Percentiles rank a stretch among this genome's conserved stretches.
Evolutionary conservation across 1,140 invertebrate genomes (phyloP).

Genomic region (Ooceraea biroi): DNA sequence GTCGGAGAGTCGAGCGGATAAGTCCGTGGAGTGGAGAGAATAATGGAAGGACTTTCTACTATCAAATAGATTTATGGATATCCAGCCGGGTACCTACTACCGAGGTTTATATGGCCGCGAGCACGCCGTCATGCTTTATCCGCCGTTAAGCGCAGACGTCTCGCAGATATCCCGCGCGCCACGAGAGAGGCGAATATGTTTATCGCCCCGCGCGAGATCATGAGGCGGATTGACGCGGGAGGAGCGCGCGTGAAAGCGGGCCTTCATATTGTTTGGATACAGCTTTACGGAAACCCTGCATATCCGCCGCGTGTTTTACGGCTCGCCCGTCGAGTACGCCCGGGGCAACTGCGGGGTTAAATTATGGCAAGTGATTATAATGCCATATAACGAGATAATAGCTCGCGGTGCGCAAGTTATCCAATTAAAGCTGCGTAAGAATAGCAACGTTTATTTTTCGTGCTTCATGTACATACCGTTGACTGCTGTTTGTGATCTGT

Average conservation of each 20-base stretch:
- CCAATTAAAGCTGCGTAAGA: conserved; percentile 36
- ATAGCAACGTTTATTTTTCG: conserved; percentile 9
- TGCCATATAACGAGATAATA: conserved; percentile 52
- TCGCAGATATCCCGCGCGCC: conserved; percentile 62
- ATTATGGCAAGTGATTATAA: conserved; percentile 57
- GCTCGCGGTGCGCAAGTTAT: conserved; percentile 22
- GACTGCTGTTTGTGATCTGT: background rate
- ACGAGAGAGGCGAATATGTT: conserved; percentile 65
- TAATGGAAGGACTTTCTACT: conserved; percentile 85
- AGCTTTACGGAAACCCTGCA: conserved; percentile 64
- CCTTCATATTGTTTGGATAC: conserved; percentile 70
- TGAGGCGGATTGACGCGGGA: background rate
- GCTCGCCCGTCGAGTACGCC: conserved; percentile 12
- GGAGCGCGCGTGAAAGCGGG: conserved; percentile 64
- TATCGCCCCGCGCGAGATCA: conserved; percentile 54
- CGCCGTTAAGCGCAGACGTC: conserved; percentile 72
- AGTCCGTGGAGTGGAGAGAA: conserved; percentile 75
- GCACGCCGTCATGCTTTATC: conserved; percentile 75
- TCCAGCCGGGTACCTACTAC: conserved; percentile 76
- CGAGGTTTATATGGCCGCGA: conserved; percentile 76
- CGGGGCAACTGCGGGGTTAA: conserved; percentile 23
- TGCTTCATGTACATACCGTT: background rate
- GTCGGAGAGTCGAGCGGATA: conserved; percentile 67
- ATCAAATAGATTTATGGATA: conserved; percentile 85
- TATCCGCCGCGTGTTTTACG: conserved; percentile 49